Evolutionary conservation across 2,113 vertebrate species (phyloP).

Genomic region (Dolichallabes microphthalmus): DNA sequence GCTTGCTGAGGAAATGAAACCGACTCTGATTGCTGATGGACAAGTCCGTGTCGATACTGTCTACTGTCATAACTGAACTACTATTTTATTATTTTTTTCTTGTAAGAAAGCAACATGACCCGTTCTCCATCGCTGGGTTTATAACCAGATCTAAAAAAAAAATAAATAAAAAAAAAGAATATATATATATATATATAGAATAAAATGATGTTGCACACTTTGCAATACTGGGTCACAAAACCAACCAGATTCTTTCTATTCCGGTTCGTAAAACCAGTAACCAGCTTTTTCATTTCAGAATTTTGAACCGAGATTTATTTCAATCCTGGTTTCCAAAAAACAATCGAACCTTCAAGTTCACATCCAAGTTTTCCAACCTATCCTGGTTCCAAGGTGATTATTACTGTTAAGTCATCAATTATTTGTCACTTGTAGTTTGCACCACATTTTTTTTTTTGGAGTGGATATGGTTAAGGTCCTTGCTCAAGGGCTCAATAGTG

Average conservation of each 20-base stretch:
- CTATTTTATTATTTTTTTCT: not conserved
- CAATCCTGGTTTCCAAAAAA: not conserved
- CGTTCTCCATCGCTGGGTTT: not conserved
- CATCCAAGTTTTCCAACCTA: not conserved
- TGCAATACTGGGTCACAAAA: not conserved
- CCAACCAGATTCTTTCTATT: not conserved
- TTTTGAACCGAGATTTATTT: not conserved
- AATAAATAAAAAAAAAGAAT: not conserved
- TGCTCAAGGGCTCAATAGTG: too few relatives aligned
- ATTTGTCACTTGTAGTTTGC: too few relatives aligned
- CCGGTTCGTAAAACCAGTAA: not conserved
- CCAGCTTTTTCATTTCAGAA: not conserved
- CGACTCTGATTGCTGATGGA: not conserved
- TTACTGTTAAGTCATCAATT: too few relatives aligned
- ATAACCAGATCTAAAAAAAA: too few relatives aligned
- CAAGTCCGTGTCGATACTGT: not conserved
- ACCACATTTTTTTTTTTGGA: too few relatives aligned
- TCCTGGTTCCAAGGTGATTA: not conserved
- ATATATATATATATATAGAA: too few relatives aligned
- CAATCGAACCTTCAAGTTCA: not conserved
- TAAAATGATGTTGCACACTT: not conserved
- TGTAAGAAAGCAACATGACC: not conserved
- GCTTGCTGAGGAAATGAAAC: not conserved
- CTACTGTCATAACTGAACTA: not conserved
- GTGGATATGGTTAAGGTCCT: too few relatives aligned